Base-by-base conservation (phyloP, 2,888 invertebrate species). In the Clostera curtula region DNA sequence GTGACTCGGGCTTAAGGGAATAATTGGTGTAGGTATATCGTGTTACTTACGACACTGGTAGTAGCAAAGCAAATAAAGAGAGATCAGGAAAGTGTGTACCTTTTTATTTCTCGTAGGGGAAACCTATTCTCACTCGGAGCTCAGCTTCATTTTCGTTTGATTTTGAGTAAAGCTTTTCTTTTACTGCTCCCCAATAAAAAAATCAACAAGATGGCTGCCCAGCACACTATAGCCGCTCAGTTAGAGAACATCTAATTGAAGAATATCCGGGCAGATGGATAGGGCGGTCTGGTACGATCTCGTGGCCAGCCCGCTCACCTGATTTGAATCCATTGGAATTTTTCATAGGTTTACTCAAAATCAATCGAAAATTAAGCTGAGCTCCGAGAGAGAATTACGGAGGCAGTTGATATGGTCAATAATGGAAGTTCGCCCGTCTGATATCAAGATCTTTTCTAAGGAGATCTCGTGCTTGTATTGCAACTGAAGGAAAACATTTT, bases 221-320 rank as follows among this genome's bases (percentile, higher is more conserved):
- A n/a, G n/a, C n/a, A n/a, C n/a, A n/a, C 22, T 31, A 27, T 31
- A 13, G 19, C 11, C 19, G 10, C 12, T n/a, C 19, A 9, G 26
- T 31, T 5, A 11, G 19, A 5, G 27, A 31, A 2, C 16, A n/a
- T 15, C 19, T 31, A 5, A 9, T 24, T 22, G 6, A 6, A 3
- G 19, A 23, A 28, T 32, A 22, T n/a, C 21, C 24, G 8, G 12
- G 19, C 18, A 32, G 20, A 7, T 32, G 28, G 25, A 32, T 28
- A 1, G 22, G 25, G 11, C 27, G 22, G 9, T 6, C 5, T 7
- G 24, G 31, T 13, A 4, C 27, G 15, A 31, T 31, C 13, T 20
- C 9, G 13, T 34, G 30, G 30, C 25, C 24, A 6, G 15, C 29
- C 6, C 25, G 32, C 12, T 33, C 19, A 9, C 16, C 24, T 1